Evolutionary conservation across 2,888 invertebrate genomes (phyloP), one percentile per base, ranked within the genome.

Genomic region (Halictus quadricinctus): DNA sequence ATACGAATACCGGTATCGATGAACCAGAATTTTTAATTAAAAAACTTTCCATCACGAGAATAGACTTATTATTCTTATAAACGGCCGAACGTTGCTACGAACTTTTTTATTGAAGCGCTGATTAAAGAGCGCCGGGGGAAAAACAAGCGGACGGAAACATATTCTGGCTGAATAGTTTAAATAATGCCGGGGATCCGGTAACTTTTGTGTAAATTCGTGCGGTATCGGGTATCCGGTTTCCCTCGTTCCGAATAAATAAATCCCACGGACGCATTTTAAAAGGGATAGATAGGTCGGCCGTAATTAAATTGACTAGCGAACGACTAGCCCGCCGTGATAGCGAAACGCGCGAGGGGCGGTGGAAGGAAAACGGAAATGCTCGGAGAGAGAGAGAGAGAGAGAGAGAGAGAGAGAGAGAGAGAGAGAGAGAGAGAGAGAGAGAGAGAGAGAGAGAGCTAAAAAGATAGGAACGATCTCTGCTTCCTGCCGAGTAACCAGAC

Each of bases 251-350:
- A 60, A 83, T 70, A 69, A 83, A 82, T 73, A 83, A 84, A 83
- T 72, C 50, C 10, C 54, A 25, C 69, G n/a, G 69, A 18, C 74
- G 43, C 77, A 72, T 74, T 84, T 58, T 21, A 74, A 78, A 78
- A 70, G 69, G n/a, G 29, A 79, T 25, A 74, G 73, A 74, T 50
- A 29, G 48, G 41, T 60, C 29, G 72, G 21, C 3, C 66, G 76
- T 83, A 87, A 86, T 86, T 78, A 84, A 84, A 87, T 83, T 84
- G 86, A 78, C 81, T 81, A 60, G 74, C 79, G 43, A 75, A 86
- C 41, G 66, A 64, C 64, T 64, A 64, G 64, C 79, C 76, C 72
- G 48, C 76, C 43, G 48, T 43, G 76, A 80, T 76, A 64, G 69
- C 76, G 60, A 79, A 80, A 83, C 78, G 73, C 46, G 66, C 36